Base-by-base conservation (phyloP, 2,797 vertebrate species). In the Chiloscyllium punctatum region DNA sequence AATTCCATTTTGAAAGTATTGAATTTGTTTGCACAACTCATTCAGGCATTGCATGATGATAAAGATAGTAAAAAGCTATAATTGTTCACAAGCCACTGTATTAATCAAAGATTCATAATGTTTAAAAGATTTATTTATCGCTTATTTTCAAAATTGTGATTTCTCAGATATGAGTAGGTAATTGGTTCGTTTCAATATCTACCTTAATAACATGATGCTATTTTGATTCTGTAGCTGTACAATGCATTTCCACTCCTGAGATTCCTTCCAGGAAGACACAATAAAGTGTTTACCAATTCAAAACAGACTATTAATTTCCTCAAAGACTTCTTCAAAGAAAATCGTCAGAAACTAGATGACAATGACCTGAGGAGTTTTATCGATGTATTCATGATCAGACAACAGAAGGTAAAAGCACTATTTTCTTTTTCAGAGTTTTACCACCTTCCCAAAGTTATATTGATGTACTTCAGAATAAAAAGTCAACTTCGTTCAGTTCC, bases 231-330 rank as follows among this genome's bases (percentile, higher is more conserved):
- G 15, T 16, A 90, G 87, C 13, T 95, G 9, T 94, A 51, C 27
- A 94, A 94, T 94, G 94, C 48, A n/a, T n/a, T 71, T 53, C 94
- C 94, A 4, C 3, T 69, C 7, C 57, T 94, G 92, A n/a, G n/a
- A 94, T 69, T 69, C n/a, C 13, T 94, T n/a, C 57, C 57, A 33
- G 30, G 94, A 48, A 30, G 27, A 1, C 48, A 62, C 42, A 72
- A 95, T 37, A 95, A 48, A 95, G 0, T 95, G 1, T 48, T 72
- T 0, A 4, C 21, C 6, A 74, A 51, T 95, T 0, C 0, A 16
- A 8, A 16, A 16, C 13, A 51, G 69, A 51, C 0, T 62, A 1
- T 0, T 15, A 27, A 4, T 4, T 90, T n/a, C 53, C 6, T 90
- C 15, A 62, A n/a, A 1, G 16, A 7, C 87, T 33, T 62, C 53